Conservation (phyloP, 2,888 invertebrate species). For the Xestia sexstrigata region DNA sequence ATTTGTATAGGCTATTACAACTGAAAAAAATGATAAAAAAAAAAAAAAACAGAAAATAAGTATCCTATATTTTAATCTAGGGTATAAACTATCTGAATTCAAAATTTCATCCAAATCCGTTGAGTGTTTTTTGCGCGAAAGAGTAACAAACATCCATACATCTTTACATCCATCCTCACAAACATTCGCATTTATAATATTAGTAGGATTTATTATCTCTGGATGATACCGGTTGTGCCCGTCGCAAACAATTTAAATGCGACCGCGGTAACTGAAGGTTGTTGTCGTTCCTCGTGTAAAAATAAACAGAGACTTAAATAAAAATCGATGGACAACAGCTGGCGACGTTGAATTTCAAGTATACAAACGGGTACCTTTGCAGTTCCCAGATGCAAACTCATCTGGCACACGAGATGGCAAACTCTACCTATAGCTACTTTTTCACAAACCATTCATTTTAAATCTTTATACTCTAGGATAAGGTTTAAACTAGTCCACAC, state of each 20-base stretch:
- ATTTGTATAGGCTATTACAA: too few species aligned
- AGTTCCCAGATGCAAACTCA: constrained; percentile 74
- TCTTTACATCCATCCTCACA: too few species aligned
- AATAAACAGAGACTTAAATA: constrained; percentile 71
- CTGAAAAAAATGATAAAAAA: too few species aligned
- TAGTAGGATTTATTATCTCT: too few species aligned
- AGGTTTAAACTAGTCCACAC: constrained; percentile 38
- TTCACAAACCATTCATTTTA: constrained; percentile 33
- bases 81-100: too few species aligned
- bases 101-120: too few species aligned
- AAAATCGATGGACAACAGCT: constrained; percentile 81
- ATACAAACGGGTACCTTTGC: constrained; percentile 73
- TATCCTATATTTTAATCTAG: too few species aligned
- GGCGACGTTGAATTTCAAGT: constrained; percentile 79
- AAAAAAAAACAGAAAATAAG: too few species aligned
- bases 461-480: constrained; percentile 49
- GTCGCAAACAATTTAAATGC: constrained; percentile 2
- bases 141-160: too few species aligned
- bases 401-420: constrained; percentile 64
- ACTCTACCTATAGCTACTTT: constrained; percentile 38
- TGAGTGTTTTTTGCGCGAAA: too few species aligned
- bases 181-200: too few species aligned
- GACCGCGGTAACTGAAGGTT: constrained; percentile 27
- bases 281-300: constrained; percentile 57
- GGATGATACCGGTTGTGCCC: too few species aligned